Conservation (phyloP, 2,888 invertebrate species). For the Imbricaverruca yamaguchii region DNA sequence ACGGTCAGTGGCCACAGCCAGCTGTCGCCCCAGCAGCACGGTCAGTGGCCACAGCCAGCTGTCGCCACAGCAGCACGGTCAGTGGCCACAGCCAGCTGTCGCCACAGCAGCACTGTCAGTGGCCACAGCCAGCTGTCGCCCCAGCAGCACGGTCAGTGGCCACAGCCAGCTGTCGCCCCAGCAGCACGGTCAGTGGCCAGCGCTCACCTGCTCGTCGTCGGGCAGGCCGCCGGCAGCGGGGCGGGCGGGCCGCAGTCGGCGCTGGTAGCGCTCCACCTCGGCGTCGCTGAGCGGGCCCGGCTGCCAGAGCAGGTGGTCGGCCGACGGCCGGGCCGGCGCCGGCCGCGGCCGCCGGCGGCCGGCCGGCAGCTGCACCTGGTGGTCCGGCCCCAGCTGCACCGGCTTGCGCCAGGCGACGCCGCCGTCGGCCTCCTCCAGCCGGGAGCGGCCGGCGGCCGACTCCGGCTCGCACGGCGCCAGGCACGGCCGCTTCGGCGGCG, state of each 20-base stretch:
- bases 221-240: constrained; percentile 62
- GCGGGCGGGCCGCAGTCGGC: constrained; percentile 48
- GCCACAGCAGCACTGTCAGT: no score
- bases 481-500: not conserved
- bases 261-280: constrained; percentile 70
- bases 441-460: not conserved
- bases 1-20: no score
- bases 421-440: constrained; percentile 67
- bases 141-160: no score
- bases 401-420: constrained; percentile 81
- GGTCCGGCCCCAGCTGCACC: constrained; percentile 86
- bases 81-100: no score
- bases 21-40: no score
- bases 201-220: constrained; percentile 47
- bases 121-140: no score
- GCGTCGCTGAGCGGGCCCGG: constrained; percentile 64
- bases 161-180: no score
- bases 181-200: no score
- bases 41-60: no score
- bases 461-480: not conserved
- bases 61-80: no score
- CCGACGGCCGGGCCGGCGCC: constrained; percentile 79
- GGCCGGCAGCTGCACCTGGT: constrained; percentile 88
- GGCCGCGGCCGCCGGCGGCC: constrained; percentile 86
- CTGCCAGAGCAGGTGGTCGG: constrained; percentile 90